Percentiles rank a stretch among this genome's conserved stretches.
Conservation (phyloP, 1,140 invertebrate species). For the Meloidogyne chitwoodi region DNA sequence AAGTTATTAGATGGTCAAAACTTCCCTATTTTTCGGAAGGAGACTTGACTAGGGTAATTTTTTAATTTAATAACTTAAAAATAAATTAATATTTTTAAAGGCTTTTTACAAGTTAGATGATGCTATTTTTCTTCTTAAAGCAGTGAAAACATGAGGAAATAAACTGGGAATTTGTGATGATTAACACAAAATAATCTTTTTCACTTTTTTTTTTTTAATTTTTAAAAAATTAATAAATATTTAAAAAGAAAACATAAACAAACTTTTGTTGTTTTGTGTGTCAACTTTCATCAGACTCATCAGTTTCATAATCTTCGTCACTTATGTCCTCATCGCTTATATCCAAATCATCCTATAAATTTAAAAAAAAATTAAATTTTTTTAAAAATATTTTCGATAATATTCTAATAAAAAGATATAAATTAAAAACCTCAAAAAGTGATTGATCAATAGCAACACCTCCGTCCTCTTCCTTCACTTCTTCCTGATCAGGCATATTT, state of each 20-base stretch:
- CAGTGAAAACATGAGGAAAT: constrained; percentile 19
- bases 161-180: background rate
- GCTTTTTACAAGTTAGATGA: constrained; percentile 85
- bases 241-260: background rate
- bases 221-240: background rate
- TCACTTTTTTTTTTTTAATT: background rate
- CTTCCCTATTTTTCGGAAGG: constrained; percentile 90
- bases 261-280: background rate
- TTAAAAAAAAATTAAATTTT: background rate
- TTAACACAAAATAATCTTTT: background rate
- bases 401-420: background rate
- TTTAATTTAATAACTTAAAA: background rate
- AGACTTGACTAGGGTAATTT: constrained; percentile 68
- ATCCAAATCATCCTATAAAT: constrained; percentile 11
- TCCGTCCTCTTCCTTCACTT: background rate
- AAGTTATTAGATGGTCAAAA: constrained; percentile 73
- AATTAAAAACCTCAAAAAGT: constrained; percentile 21
- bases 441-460: constrained; percentile 22
- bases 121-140: constrained; percentile 70
- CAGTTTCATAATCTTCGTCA: constrained; percentile 2
- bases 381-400: too few relatives aligned
- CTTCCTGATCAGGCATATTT: background rate
- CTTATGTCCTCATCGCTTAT: constrained; percentile 2
- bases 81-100: constrained; percentile 62
- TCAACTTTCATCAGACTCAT: background rate